Conservation (phyloP, 1,140 invertebrate species). For the Laupala kohalensis region DNA sequence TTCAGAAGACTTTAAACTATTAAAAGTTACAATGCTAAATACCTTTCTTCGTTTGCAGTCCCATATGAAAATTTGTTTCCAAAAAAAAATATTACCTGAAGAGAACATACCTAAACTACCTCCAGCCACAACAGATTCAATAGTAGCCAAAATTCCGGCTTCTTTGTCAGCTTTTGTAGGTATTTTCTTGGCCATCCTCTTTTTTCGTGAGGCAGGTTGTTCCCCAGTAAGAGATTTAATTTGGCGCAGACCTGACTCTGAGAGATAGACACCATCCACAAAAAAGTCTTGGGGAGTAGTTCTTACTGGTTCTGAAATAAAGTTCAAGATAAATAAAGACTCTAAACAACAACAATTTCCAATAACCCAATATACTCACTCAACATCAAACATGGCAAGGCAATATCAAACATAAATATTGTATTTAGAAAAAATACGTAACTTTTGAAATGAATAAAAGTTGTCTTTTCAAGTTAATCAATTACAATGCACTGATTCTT, state of each 20-base stretch:
- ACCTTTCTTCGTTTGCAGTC: too few species aligned
- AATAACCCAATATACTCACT: too few species aligned
- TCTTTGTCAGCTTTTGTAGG: slow-evolving; percentile 40
- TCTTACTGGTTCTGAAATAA: slow-evolving; percentile 8
- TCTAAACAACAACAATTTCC: too few species aligned
- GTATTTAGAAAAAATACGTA: too few species aligned
- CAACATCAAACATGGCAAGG: too few species aligned
- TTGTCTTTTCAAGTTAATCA: too few species aligned
- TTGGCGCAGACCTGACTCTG: slow-evolving; percentile 61
- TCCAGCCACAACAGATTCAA: slow-evolving; percentile 66
- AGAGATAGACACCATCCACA: slow-evolving; percentile 75
- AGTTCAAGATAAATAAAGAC: too few species aligned
- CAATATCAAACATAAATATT: too few species aligned
- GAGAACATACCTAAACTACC: slow-evolving; percentile 16
- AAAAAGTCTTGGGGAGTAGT: slow-evolving; percentile 37
- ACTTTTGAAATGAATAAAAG: too few species aligned
- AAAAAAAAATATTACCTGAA: not conserved
- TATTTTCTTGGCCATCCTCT: slow-evolving; percentile 33
- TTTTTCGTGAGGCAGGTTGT: slow-evolving; percentile 42
- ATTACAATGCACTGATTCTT: too few species aligned
- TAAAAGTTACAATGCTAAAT: too few species aligned
- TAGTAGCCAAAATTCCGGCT: slow-evolving; percentile 62
- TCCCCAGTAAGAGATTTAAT: slow-evolving; percentile 62
- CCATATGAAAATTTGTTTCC: not conserved
- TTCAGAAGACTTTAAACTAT: too few species aligned